Conservation (phyloP, 92 coral and sea anemone species). For the Montipora capitata region DNA sequence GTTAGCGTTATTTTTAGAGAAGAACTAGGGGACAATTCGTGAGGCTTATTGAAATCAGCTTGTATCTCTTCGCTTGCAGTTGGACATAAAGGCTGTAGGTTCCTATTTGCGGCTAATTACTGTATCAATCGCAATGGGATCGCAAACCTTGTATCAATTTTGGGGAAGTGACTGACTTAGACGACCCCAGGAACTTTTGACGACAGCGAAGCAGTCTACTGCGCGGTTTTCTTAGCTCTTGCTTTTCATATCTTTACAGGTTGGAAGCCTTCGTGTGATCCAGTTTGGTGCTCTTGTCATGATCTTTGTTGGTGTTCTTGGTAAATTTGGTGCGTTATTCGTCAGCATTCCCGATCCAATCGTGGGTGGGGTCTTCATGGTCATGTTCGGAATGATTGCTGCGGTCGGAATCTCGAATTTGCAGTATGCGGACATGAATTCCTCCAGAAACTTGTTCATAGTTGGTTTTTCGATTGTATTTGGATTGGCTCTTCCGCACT, state of each 20-base stretch:
- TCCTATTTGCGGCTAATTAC: too few relatives aligned
- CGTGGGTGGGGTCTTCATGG: constrained; percentile 90
- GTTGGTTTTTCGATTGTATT: constrained; percentile 85
- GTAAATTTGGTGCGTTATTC: constrained; percentile 91
- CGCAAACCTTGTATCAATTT: too few relatives aligned
- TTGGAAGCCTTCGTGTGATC: constrained; percentile 93
- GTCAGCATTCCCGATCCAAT: constrained; percentile 94
- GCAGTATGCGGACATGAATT: constrained; percentile 89
- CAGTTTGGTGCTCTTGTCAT: constrained; percentile 86
- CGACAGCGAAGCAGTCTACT: too few relatives aligned
- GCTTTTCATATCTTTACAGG: constrained; percentile 42
- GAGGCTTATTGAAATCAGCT: too few relatives aligned
- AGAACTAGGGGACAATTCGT: too few relatives aligned
- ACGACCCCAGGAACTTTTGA: too few relatives aligned
- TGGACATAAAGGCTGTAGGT: too few relatives aligned
- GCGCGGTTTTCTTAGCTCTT: too few relatives aligned
- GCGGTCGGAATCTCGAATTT: constrained; percentile 92
- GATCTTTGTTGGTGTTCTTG: constrained; percentile 81
- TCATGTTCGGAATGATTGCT: constrained; percentile 91
- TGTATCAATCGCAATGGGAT: too few relatives aligned
- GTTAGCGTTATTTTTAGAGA: too few relatives aligned
- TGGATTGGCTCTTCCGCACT: constrained; percentile 87
- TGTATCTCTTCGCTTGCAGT: too few relatives aligned
- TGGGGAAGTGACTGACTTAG: too few relatives aligned
- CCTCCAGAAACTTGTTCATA: constrained; percentile 88